Conservation (phyloP, 2,888 invertebrate species). For the Noctua janthina region DNA sequence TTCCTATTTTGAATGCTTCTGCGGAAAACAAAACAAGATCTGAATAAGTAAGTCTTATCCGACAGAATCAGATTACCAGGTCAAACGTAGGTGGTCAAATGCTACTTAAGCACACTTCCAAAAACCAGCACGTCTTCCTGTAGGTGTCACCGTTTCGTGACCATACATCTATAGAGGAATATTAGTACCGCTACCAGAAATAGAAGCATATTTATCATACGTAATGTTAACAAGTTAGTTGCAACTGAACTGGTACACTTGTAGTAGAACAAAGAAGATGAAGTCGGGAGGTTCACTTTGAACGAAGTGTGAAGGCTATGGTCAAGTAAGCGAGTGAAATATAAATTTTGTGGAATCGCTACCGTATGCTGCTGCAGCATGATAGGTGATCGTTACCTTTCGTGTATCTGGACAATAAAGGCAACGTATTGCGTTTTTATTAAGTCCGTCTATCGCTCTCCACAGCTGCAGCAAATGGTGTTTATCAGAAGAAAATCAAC, state of each 20-base stretch:
- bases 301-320: not conserved
- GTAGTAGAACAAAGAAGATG: constrained; percentile 4
- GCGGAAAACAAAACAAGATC: not conserved
- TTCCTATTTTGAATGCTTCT: not conserved
- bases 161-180: constrained; percentile 38
- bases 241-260: constrained; percentile 52
- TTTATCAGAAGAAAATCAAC: not conserved
- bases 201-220: constrained; percentile 60
- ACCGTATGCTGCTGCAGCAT: not conserved
- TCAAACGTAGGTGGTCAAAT: constrained; percentile 35
- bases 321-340: not conserved
- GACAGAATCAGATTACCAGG: constrained; percentile 15
- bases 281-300: constrained; percentile 37
- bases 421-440: not conserved
- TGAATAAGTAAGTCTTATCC: constrained; percentile 3
- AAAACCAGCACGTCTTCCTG: constrained; percentile 46
- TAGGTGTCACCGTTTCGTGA: constrained; percentile 51
- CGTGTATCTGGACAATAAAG: not conserved
- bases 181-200: constrained; percentile 50
- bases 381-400: not conserved
- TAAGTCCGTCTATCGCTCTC: not conserved
- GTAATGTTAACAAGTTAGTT: constrained; percentile 62
- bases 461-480: not conserved
- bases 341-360: not conserved
- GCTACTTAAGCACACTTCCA: constrained; percentile 34